Base-by-base conservation (phyloP, 2,888 invertebrate species). In the Meiosimyza platycephala region DNA sequence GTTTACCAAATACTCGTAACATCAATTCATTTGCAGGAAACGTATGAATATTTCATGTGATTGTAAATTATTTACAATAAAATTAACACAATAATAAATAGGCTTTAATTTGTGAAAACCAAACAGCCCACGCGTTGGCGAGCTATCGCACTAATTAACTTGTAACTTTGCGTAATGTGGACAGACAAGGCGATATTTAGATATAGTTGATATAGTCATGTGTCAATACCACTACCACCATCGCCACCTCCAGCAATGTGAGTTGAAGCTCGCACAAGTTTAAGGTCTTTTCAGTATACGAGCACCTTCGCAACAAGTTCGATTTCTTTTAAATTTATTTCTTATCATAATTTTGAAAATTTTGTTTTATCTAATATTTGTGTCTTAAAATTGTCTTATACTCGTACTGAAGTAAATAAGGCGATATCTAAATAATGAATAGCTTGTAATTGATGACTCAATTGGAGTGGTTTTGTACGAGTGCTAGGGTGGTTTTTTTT, bases 11-110 rank as follows among this genome's bases (percentile, higher is more conserved):
- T 9, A 9, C 40, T 40, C 40, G 40, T 22, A 2, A 40, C 40
- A 40, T 5, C 40, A 40, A 40, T 40, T 6, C 40, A 9, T 40
- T 40, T 40, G 9, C 40, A 40, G 40, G 40, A 40, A 40, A 40
- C 9, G 22, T 57, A 16, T 57, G n/a, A 66, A 22, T 16, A n/a
- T 57, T 33, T 47, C 55, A 55, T 48, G 57, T 40, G 55, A 12
- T n/a, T 54, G 15, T 28, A 51, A 69, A 69, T 18, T 59, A 50
- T 50, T 50, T 60, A 60, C 51, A 60, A 60, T 51, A 16, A 33
- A 69, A 52, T 69, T 69, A 69, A n/a, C 69, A 60, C 51, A 18
- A 57, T 51, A 51, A 60, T 69, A 69, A 62, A n/a, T 62, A 55
- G 60, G 47, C 13, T 47, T 40, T 16, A 60, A 62, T 62, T 69